Evolutionary conservation across 1,140 invertebrate species (phyloP).

Genomic region (Dinoponera quadriceps): DNA sequence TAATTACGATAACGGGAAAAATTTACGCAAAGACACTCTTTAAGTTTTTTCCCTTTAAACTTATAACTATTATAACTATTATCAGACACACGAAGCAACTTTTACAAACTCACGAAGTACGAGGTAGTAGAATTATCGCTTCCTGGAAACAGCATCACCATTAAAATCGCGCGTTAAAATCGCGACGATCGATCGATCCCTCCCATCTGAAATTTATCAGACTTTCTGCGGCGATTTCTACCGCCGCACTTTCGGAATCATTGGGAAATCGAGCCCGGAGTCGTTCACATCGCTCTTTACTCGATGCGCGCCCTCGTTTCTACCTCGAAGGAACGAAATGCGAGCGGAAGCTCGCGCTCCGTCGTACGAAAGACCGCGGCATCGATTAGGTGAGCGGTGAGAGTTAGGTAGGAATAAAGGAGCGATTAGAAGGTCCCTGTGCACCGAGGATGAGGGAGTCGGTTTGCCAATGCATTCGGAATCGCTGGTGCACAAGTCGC

Average conservation of each 20-base stretch:
- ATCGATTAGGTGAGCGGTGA: slow-evolving; percentile 74
- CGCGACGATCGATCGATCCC: too few species aligned
- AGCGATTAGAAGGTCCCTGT: slow-evolving; percentile 73
- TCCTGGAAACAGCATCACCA: neutral
- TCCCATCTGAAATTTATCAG: neutral
- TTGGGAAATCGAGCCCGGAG: slow-evolving; percentile 10
- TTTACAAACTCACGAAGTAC: neutral
- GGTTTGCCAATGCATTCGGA: slow-evolving; percentile 75
- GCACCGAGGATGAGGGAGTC: slow-evolving; percentile 66
- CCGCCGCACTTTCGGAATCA: neutral
- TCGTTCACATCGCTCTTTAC: slow-evolving; percentile 45
- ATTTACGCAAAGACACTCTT: too few species aligned
- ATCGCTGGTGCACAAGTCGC: slow-evolving; percentile 71
- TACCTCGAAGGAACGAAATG: slow-evolving; percentile 27
- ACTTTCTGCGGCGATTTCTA: neutral
- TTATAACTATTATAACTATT: neutral
- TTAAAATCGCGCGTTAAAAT: neutral
- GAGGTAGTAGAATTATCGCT: neutral
- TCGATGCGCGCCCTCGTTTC: neutral
- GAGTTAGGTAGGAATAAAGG: slow-evolving; percentile 70
- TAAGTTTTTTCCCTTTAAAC: neutral
- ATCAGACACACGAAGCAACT: neutral
- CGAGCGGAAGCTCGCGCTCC: slow-evolving; percentile 35
- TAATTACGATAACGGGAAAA: too few species aligned
- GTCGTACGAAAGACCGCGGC: slow-evolving; percentile 42